A percentile compares a stretch with the other conserved stretches of the same genome.
phyloP scores from a whole-genome alignment of 2,113 vertebrate species.

The Promerops cafer region DNA sequence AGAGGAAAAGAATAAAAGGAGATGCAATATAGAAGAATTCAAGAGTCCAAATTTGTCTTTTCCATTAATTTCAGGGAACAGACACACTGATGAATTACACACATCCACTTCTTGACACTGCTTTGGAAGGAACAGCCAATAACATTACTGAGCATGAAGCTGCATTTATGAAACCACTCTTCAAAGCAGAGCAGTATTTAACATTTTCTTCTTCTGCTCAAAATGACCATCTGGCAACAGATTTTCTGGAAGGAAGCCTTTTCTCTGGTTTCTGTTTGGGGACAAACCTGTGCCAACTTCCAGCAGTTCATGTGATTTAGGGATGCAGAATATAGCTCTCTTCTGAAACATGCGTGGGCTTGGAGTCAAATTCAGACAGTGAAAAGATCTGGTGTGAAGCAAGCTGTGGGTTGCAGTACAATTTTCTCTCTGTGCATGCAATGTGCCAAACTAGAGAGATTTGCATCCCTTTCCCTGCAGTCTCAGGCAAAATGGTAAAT shows the following conservation, averaged over 20 bases:
- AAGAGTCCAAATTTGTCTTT: not conserved
- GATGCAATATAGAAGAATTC: not conserved
- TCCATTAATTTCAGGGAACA: not conserved
- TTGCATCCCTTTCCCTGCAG: not conserved
- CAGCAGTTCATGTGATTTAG: constrained; percentile 27
- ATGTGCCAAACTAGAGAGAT: not conserved
- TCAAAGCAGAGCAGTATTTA: constrained; percentile 11
- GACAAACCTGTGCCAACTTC: not conserved
- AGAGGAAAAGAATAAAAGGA: not conserved
- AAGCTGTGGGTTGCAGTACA: not conserved
- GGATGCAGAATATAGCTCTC: constrained; percentile 15
- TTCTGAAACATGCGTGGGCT: not conserved
- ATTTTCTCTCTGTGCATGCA: not conserved
- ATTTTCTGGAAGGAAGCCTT: not conserved
- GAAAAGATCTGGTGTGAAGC: constrained; percentile 8
- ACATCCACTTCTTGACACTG: not conserved
- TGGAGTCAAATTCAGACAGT: constrained; percentile 20
- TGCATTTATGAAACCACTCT: not conserved
- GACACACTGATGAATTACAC: not conserved
- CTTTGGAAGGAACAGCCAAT: not conserved
- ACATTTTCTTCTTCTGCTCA: constrained; percentile 30
- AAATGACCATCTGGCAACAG: constrained; percentile 45
- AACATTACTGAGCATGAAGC: not conserved
- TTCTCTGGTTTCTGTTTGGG: constrained; percentile 17
- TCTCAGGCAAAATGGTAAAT: not conserved